Base-by-base conservation (phyloP, 2,797 vertebrate species). In the Microcaecilia unicolor region DNA sequence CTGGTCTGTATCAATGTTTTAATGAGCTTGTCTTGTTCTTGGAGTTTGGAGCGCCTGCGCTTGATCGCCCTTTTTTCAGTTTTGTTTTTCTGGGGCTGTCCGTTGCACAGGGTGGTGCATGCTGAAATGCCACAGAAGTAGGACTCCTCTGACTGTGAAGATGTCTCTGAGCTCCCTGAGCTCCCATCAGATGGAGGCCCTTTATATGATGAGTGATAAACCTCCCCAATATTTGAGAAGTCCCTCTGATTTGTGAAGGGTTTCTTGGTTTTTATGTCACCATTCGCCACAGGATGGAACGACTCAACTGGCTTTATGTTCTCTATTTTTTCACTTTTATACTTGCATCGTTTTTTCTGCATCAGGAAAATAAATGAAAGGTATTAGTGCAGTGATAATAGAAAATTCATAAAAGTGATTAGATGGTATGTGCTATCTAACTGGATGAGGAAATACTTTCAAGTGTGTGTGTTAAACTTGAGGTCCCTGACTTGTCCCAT, bases 271-370 rank as follows among this genome's bases (percentile, higher is more conserved):
- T 85, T 87, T 25, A 74, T 58, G 10, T 64, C 83, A 44, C 87
- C 86, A 0, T 94, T 93, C 46, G 81, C 61, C 40, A 86, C 22
- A 0, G 66, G 70, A 28, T 66, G 69, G 10, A 66, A 37, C 18
- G 83, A 61, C 26, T 83, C 76, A 6, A 72, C 72, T 0, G 82
- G 61, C 50, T 78, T 87, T 56, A 92, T 34, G 2, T 80, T 82
- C 61, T 97, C 92, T 58, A 87, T 83, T 58, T 89, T 93, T 64
- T 98, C 93, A 49, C 65, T 72, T 80, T 93, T 97, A 58, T 86
- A 80, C 60, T 92, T 98, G 80, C 85, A 93, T 22, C 92, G 91
- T 28, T 97, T 99, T 59, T 97, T 99, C 94, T 99, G 54, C 19
- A 55, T 39, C 28, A 52, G n/a, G 58, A 60, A 48, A 31, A 35